Percentiles rank a stretch among this genome's conserved stretches.
These are phyloP conservation scores for Pentamera pediparva DNA, from an alignment of 53 echinoderm and acorn worm genomes.

Conservation along the genomic window DNA sequence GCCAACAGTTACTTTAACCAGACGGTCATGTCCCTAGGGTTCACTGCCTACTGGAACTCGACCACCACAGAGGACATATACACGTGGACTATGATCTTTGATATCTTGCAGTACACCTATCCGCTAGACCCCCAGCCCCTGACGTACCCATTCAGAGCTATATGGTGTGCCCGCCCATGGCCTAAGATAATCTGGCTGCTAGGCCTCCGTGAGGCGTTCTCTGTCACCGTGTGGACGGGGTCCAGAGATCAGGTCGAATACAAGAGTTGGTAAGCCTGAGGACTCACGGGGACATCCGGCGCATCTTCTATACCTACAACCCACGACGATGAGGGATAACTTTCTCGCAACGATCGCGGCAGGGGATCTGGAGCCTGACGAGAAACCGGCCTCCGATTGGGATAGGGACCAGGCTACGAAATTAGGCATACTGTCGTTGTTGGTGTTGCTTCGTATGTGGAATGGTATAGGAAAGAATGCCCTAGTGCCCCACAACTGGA, in stretches of 20 bases:
- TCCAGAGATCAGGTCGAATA: slow-evolving; percentile 38
- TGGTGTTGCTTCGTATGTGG: too few relatives aligned
- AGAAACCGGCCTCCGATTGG: slow-evolving; percentile 30
- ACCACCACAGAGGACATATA: slow-evolving; percentile 43
- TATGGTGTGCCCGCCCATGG: slow-evolving; percentile 63
- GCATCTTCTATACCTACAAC: slow-evolving; percentile 67
- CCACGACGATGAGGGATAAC: slow-evolving; percentile 23
- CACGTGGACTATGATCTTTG: slow-evolving; percentile 80
- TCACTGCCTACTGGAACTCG: slow-evolving; percentile 34
- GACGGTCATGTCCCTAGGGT: slow-evolving; percentile 68
- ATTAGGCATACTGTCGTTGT: too few relatives aligned
- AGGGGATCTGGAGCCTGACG: slow-evolving; percentile 24
- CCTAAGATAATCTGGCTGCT: slow-evolving; percentile 62
- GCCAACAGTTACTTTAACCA: slow-evolving; percentile 55
- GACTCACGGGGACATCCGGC: slow-evolving; percentile 42
- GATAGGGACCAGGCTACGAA: slow-evolving; percentile 27
- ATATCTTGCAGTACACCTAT: slow-evolving; percentile 57
- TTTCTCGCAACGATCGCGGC: slow-evolving; percentile 41
- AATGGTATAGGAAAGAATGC: too few relatives aligned
- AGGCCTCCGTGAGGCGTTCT: slow-evolving; percentile 53
- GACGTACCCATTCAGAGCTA: slow-evolving; percentile 60
- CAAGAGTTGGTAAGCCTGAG: slow-evolving; percentile 51
- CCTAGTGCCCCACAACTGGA: too few relatives aligned
- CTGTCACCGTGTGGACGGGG: slow-evolving; percentile 70
- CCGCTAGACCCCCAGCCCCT: slow-evolving; percentile 60